Percentiles rank a stretch among this genome's conserved stretches.
Conservation (phyloP, 2,797 vertebrate genomes). For the Xenops minutus region DNA sequence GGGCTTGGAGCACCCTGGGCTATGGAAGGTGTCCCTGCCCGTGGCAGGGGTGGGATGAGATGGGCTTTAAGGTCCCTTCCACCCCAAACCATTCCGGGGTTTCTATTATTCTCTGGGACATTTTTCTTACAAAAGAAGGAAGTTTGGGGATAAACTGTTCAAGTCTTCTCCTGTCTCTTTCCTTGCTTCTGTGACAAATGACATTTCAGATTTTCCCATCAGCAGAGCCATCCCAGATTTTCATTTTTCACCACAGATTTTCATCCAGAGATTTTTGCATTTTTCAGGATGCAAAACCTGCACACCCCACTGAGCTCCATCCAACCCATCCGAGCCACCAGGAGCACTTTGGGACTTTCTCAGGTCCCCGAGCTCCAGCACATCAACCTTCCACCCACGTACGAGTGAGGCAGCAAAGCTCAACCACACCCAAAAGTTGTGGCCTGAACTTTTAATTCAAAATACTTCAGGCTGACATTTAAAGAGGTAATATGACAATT, state of each 20-base stretch:
- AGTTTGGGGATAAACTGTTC: neutral
- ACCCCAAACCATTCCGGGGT: neutral
- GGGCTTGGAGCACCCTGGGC: neutral
- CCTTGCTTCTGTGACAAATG: neutral
- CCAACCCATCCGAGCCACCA: rapidly evolving
- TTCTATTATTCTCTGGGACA: neutral
- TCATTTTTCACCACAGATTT: neutral
- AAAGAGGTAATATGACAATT: slow-evolving; percentile 29
- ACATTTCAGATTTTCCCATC: neutral
- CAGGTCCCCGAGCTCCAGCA: rapidly evolving
- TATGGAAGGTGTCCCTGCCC: too few relatives aligned
- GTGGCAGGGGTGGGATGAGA: neutral
- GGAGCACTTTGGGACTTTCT: neutral
- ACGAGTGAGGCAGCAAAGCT: neutral
- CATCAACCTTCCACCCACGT: neutral
- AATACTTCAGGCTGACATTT: slow-evolving; percentile 4
- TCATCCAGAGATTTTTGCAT: too few relatives aligned
- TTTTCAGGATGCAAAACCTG: neutral
- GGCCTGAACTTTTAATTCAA: neutral
- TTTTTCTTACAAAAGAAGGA: neutral
- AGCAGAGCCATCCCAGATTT: neutral
- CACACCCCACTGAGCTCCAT: rapidly evolving
- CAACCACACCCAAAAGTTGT: neutral
- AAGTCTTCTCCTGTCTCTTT: neutral
- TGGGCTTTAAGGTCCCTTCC: neutral